Evolutionary conservation across 2,113 vertebrate species (phyloP), one percentile per base, ranked within the genome.

Genomic region (Gracilinanus agilis): DNA sequence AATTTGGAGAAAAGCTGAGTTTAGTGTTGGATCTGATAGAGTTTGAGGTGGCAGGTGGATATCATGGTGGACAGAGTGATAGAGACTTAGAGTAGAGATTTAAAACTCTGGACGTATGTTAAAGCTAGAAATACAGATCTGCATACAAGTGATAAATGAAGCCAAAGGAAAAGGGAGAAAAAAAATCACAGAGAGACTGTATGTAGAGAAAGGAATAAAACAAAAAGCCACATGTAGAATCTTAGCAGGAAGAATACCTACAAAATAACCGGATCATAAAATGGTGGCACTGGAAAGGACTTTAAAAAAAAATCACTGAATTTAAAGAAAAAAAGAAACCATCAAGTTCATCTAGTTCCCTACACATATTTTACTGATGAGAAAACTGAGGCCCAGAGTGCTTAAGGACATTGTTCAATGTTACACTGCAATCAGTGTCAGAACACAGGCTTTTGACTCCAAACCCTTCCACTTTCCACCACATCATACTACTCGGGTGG

Each of bases 401-500:
- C 12, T 0, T 29, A 67, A 49, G 27, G 27, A 27, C 27, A 67
- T 34, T 29, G 2, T 34, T 67, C 3, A 1, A 67, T 34, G 27
- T 34, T 67, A 11, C 12, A 4, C 3, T 2, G 58, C 25, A 29
- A 27, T 58, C 29, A 29, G 13, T 25, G 0, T 29, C 27, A 9
- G 9, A 61, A 2, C 58, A 27, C 58, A 34, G 25, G 25, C 58
- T 61, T 11, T 29, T 27, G 29, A 13, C 27, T 34, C 58, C 58
- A 67, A 29, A 34, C 34, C 27, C 29, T 34, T 10, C 58, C 29
- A 49, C 58, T 16, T 34, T 67, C 27, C 11, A 11, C 44, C 58
- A 44, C 90, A 94, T 58, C 89, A 53, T 1, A 93, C n/a, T n/a
- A 53, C 58, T 92, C 89, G 93, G 55, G 24, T 90, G 92, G 13